Evolutionary conservation across 2,888 invertebrate species (phyloP), one percentile per base, ranked within the genome.

Genomic region (Temnothorax unifasciatus): DNA sequence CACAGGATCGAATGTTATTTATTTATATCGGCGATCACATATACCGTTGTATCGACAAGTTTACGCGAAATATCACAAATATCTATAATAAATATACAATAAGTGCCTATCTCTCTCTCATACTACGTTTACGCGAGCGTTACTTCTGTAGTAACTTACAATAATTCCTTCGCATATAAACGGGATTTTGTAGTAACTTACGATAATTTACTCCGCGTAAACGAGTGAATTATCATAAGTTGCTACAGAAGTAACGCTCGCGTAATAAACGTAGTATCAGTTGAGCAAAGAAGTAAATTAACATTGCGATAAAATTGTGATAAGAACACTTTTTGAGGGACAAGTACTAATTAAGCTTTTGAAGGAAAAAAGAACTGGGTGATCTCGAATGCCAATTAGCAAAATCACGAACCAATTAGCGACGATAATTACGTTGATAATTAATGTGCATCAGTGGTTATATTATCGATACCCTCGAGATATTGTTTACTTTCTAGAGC

Each of bases 401-500:
- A 29, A 68, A n/a, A 38, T 68, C 21, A 38, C 47, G 15, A 47
- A 50, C 25, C 25, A 71, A 61, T 81, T 71, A 71, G 71, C 18
- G 38, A 25, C 25, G 18, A 25, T 71, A 59, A 71, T 81, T 38
- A 47, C 15, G 11, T 44, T 54, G 57, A 57, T 79, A 69, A 77
- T 77, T 77, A 68, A 44, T 69, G 6, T 41, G 13, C n/a, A 8
- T 52, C 25, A 44, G n/a, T 44, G 11, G n/a, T 59, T 54, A 38
- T 61, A 41, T 21, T 15, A 59, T 34, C 41, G n/a, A 64, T 76
- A 63, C 0, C 4, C 59, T 63, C 52, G 63, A 75, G 52, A 52
- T 64, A 50, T 64, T 64, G 47, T 75, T 75, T 64, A 47, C 21
- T 81, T 68, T 71, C 59, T 50, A 18, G 29, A 73, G 52, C 25